Conservation (phyloP, 2,113 vertebrate genomes). For the Alouatta palliata region DNA sequence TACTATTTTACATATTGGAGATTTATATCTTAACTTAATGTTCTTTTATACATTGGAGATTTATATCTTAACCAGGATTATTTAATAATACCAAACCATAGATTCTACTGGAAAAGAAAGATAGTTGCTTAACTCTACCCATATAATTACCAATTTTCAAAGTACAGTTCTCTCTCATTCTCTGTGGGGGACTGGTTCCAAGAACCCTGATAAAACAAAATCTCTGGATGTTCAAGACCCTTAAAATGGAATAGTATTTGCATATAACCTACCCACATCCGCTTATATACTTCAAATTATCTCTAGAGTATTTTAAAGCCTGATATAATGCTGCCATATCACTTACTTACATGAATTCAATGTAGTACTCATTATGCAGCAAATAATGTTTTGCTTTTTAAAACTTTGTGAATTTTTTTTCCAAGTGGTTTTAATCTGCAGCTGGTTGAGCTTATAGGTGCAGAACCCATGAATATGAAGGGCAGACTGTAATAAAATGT, state of each 20-base stretch:
- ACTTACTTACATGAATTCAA: background rate
- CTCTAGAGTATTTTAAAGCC: background rate
- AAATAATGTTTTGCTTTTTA: background rate
- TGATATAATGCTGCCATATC: background rate
- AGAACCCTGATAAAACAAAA: background rate
- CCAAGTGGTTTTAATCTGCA: background rate
- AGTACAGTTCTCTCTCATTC: background rate
- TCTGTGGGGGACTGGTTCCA: background rate
- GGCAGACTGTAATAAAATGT: background rate
- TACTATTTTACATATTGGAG: no score
- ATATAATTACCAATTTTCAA: slow-evolving; percentile 16
- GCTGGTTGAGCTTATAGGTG: background rate
- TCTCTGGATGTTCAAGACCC: background rate
- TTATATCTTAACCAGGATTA: background rate
- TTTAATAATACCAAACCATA: background rate
- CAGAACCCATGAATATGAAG: background rate
- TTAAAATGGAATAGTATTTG: background rate
- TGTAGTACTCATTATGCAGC: background rate
- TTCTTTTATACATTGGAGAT: background rate
- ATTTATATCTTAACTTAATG: background rate
- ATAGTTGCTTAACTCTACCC: background rate
- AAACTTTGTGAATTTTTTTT: background rate
- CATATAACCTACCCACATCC: background rate
- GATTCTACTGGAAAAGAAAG: background rate
- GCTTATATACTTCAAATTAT: background rate